Evolutionary conservation across 2,888 invertebrate species (phyloP), one percentile per base, ranked within the genome.

Genomic region (Brachycybe producta): DNA sequence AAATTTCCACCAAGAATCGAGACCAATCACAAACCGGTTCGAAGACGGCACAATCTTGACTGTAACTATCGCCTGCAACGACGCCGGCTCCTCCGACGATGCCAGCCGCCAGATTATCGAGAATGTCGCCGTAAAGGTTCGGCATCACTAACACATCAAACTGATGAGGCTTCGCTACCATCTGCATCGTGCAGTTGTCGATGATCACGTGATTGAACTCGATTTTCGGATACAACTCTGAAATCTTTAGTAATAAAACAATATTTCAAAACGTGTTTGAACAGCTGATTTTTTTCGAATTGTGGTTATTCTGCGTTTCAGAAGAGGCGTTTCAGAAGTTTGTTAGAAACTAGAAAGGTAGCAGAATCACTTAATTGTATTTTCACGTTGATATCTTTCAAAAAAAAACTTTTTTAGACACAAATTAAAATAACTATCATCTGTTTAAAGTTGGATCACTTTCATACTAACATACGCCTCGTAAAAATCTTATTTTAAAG

Each of bases 131-230:
- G 68, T 98, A 98, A 56, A 98, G 73, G 72, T 98, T 98, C 8
- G 95, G 95, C 60, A 91, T 88, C 19, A 97, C 86, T 84, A 97
- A 84, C 27, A 98, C 97, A 68, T 98, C 97, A 70, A 98, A 98
- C 71, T 97, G 95, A 67, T 90, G 84, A 2, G 98, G 97, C 68
- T 90, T 85, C 1, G 92, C 84, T 0, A 95, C 97, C 79, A 98
- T 81, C 73, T 97, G 97, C 97, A 98, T 98, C 45, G 94, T 95
- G 64, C 90, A 88, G 71, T 98, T 98, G 71, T 98, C 98, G 32
- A 98, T 91, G 62, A 98, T 98, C 94, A 98, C 95, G 61, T 82
- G 81, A 66, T 92, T 91, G 70, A 91, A 92, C 63, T 90, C 75
- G 61, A 97, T 88, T 64, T 84, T 85, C 0, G 94, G 92, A 69